Base-by-base conservation (phyloP, 1,140 invertebrate genomes). In the Drosophila bifasciata region DNA sequence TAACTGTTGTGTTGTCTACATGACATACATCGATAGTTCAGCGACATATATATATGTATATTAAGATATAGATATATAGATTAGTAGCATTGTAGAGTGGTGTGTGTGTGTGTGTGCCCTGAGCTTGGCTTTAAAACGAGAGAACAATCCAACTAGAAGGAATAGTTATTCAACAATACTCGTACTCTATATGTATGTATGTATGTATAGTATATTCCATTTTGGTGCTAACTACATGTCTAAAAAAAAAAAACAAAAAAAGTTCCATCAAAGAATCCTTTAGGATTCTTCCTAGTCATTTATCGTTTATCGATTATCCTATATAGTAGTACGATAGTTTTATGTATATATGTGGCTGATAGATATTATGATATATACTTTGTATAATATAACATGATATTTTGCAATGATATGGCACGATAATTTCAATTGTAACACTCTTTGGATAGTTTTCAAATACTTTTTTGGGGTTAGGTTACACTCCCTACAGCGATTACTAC, bases 391-490 rank as follows among this genome's bases (percentile, higher is more conserved):
- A 73, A 80, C 59, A 86, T 81, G 77, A 86, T 88, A 86, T 86
- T 88, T 66, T 81, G 74, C 83, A 80, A 78, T 88, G 83, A 88
- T 88, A 88, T 88, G 83, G 83, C 83, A 88, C 83, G 84, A 89
- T 88, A 68, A 76, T 67, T 83, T 49, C 36, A 45, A 58, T 57
- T 52, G 43, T 69, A 69, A 69, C 50, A 68, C 66, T 36, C 50
- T 28, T 63, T 40, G 7, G 17, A 17, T 40, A 39, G 3, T 43
- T n/a, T 32, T 16, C 21, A 11, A 17, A 45, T 9, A 17, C 8
- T 19, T n/a, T n/a, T n/a, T n/a, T n/a, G 9, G 17, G 32, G 44
- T n/a, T n/a, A n/a, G 62, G 21, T 16, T 39, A 39, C 39, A 32
- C 25, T 16, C 17, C 23, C 25, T 21, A 19, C 11, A 8, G 44